These are phyloP conservation scores for Apistogramma diplotaenia DNA, from an alignment of 2,113 vertebrate genomes.

Conservation along the genomic window DNA sequence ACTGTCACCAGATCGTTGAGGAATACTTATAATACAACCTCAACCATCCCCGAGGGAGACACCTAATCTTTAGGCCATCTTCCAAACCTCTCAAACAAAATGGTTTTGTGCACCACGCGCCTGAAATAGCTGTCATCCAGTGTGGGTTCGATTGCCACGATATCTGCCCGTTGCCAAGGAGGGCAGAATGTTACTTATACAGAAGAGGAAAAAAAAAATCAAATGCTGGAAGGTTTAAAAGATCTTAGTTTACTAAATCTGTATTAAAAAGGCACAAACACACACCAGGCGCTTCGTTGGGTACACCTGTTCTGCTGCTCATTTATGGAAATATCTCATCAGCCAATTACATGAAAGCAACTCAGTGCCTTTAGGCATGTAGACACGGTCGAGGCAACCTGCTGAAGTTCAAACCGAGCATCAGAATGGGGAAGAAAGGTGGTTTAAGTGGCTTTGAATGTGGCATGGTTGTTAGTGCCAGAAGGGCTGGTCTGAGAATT, in stretches of 20 bases:
- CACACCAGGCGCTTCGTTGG: neutral
- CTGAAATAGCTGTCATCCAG: conserved; percentile 50
- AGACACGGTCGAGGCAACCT: fast-evolving
- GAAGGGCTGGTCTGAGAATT: neutral
- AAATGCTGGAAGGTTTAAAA: neutral
- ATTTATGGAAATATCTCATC: neutral
- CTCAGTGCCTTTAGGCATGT: neutral
- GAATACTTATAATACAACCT: conserved; percentile 36
- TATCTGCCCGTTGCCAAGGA: neutral
- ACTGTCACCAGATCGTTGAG: conserved; percentile 42
- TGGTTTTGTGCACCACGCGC: conserved; percentile 23
- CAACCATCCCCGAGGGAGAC: conserved; percentile 29
- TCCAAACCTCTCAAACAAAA: conserved; percentile 44
- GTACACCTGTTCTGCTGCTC: neutral
- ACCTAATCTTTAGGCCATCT: conserved; percentile 52
- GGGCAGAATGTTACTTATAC: neutral
- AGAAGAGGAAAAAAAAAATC: neutral
- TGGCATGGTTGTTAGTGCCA: neutral
- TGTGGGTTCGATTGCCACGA: conserved; percentile 22
- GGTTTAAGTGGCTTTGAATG: neutral
- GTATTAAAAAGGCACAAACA: neutral
- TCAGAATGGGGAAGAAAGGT: neutral
- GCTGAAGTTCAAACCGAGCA: neutral
- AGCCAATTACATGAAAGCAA: neutral
- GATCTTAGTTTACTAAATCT: neutral